phyloP scores from a whole-genome alignment of 2,113 vertebrate species.

The Myotis yumanensis region DNA sequence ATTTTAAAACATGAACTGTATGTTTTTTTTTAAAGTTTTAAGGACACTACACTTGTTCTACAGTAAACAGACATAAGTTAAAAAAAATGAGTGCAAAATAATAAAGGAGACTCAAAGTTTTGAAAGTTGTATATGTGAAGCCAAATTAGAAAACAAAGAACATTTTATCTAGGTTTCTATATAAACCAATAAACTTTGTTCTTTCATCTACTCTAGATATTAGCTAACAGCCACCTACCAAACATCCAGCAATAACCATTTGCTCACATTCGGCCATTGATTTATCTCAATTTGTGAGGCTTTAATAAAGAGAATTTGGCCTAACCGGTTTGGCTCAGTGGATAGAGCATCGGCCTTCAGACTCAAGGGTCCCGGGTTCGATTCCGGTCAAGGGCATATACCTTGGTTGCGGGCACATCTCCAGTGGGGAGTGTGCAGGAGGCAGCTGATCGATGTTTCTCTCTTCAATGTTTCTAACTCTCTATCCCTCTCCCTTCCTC shows the following conservation, averaged over 20 bases:
- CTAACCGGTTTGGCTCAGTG: too few species aligned
- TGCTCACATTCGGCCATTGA: not conserved
- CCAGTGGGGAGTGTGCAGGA: too few species aligned
- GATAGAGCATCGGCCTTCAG: too few species aligned
- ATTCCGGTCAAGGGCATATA: too few species aligned
- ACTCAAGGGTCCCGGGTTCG: too few species aligned
- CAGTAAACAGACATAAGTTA: constrained; percentile 84
- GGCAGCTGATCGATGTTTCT: too few species aligned
- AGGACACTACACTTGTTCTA: constrained; percentile 83
- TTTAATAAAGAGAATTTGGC: not conserved
- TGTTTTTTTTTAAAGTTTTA: constrained; percentile 82
- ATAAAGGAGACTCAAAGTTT: constrained; percentile 74
- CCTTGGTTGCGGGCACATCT: too few species aligned
- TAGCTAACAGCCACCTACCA: not conserved
- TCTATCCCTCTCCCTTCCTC: too few species aligned
- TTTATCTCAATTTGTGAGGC: constrained; percentile 12
- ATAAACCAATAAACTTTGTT: constrained; percentile 52
- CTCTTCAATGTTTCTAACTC: too few species aligned
- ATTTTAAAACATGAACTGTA: constrained; percentile 83
- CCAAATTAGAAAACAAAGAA: constrained; percentile 64
- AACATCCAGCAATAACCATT: not conserved
- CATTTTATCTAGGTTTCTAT: constrained; percentile 33
- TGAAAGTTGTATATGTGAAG: constrained; percentile 76
- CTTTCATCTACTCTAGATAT: not conserved
- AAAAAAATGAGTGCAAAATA: constrained; percentile 76